Base-by-base conservation (phyloP, 2,888 invertebrate species). In the Aromia moschata region DNA sequence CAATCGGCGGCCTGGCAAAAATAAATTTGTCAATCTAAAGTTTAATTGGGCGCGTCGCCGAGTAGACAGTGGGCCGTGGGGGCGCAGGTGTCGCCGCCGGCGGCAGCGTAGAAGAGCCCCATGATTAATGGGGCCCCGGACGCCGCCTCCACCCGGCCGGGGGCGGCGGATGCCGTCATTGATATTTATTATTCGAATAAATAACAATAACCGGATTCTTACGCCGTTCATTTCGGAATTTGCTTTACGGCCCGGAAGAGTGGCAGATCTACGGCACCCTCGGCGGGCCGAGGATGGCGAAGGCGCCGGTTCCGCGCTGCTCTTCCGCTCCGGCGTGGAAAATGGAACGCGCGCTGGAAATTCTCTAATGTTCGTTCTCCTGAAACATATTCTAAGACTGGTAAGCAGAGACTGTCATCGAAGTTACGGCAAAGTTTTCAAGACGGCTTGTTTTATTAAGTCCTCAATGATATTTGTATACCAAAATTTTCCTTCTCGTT, bases 131-230 rank as follows among this genome's bases (percentile, higher is more conserved):
- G 70, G 64, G 60, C 68, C 69, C 68, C 64, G 56, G 69, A 58
- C 71, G 71, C 71, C 70, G 70, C 67, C 70, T 67, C 61, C 56
- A 64, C 66, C 58, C 65, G 60, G 67, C 68, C 55, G 67, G 60
- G 65, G 70, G 69, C 60, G 46, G 64, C 60, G 64, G 69, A 68
- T 68, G 69, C 71, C 72, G 69, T 72, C 74, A 77, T 77, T 77
- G 77, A 77, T 79, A 79, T 79, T 79, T 79, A 79, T 79, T 75
- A 75, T 75, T 67, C 70, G 70, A 74, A 78, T 79, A 79, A 79
- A 79, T 78, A 78, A 78, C 76, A 78, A 77, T 78, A 74, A 76
- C 75, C 72, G 70, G 71, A 67, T 76, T 75, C 75, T 77, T 77
- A 77, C 76, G 75, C 74, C 73, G 72, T 74, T 75, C 74, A 74